phyloP scores from a whole-genome alignment of 2,797 vertebrate genomes.

The Botia kubotai region DNA sequence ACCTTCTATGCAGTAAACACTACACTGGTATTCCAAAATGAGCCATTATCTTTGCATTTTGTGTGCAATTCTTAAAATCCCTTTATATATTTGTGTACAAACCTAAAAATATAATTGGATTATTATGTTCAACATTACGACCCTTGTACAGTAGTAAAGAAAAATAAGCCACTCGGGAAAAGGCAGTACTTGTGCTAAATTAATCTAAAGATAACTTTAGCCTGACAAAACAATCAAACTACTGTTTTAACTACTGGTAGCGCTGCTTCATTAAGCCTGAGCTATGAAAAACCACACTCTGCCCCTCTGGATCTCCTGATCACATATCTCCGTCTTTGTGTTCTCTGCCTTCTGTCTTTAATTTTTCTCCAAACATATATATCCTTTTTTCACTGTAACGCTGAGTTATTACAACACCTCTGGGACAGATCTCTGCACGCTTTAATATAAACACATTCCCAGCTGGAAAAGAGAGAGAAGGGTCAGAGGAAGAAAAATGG shows the following conservation, averaged over 20 bases:
- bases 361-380: constrained; percentile 57
- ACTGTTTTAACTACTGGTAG: constrained; percentile 36
- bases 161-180: constrained; percentile 30
- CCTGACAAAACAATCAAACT: constrained; percentile 40
- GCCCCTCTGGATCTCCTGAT: constrained; percentile 50
- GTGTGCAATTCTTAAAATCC: background rate
- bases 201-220: constrained; percentile 31
- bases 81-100: background rate
- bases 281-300: constrained; percentile 60
- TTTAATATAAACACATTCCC: constrained; percentile 68
- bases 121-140: constrained; percentile 37
- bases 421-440: constrained; percentile 59
- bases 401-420: constrained; percentile 62
- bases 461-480: constrained; percentile 61
- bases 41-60: background rate
- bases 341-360: constrained; percentile 52
- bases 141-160: constrained; percentile 12
- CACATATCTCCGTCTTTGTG: constrained; percentile 46
- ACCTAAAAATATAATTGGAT: constrained; percentile 23
- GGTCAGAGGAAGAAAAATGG: constrained; percentile 39
- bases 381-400: constrained; percentile 51
- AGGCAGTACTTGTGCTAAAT: constrained; percentile 27
- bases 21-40: background rate
- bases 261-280: constrained; percentile 52
- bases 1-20: background rate